phyloP scores from a whole-genome alignment of 2,797 vertebrate genomes.

The Acanthis flammea region DNA sequence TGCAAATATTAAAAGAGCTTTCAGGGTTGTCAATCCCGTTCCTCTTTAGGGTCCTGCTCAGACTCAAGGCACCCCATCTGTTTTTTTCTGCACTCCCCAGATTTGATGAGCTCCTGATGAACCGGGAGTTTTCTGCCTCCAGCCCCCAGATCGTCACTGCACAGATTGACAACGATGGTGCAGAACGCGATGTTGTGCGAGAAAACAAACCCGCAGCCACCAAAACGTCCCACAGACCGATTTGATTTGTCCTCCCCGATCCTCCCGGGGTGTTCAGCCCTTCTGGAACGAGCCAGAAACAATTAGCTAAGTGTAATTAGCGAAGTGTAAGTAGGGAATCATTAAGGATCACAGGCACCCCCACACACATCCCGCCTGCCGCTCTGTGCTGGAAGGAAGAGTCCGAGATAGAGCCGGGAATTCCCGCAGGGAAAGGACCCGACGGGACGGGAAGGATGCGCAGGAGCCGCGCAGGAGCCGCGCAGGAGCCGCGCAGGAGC shows the following conservation, averaged over 20 bases:
- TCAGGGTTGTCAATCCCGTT: background rate
- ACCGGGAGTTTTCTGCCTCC: background rate
- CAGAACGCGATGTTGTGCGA: background rate
- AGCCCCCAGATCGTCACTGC: background rate
- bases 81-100: background rate
- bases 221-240: fast-evolving
- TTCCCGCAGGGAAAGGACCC: fast-evolving
- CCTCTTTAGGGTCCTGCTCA: background rate
- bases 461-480: background rate
- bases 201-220: background rate
- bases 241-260: background rate
- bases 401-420: fast-evolving
- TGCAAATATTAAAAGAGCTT: background rate
- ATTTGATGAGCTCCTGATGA: background rate
- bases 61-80: background rate
- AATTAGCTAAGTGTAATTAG: background rate
- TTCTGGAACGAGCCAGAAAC: background rate
- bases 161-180: background rate
- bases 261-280: background rate
- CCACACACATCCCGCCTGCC: fast-evolving
- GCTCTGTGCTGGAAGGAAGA: background rate
- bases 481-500: too few relatives aligned
- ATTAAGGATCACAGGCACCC: background rate
- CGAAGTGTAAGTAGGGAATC: background rate
- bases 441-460: fast-evolving